These are phyloP conservation scores for Actinia tenebrosa DNA, from an alignment of 64 coral and sea anemone species.

Conservation along the genomic window DNA sequence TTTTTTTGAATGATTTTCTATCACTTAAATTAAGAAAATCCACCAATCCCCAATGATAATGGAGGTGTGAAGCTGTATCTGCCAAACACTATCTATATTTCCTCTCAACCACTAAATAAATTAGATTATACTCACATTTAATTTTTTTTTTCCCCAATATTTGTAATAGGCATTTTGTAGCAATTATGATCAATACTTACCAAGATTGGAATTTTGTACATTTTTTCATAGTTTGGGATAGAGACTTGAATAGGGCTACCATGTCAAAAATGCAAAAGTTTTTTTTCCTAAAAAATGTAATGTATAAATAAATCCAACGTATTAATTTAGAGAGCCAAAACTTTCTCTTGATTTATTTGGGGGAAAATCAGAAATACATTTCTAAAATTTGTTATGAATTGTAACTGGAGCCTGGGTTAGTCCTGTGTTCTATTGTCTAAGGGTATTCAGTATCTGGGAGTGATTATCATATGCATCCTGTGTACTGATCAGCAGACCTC, in stretches of 20 bases:
- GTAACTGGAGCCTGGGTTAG: neutral
- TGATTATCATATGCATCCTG: neutral
- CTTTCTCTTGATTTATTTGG: no score
- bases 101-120: neutral
- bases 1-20: no score
- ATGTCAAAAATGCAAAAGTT: no score
- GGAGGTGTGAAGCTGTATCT: neutral
- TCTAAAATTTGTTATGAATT: neutral
- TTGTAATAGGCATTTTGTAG: neutral
- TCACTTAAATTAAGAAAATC: no score
- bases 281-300: no score
- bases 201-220: neutral
- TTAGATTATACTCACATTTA: neutral
- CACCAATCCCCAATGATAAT: neutral
- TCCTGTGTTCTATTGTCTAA: neutral
- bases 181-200: neutral
- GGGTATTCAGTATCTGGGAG: constrained; percentile 4
- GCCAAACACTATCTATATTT: neutral
- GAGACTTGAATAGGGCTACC: no score
- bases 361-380: neutral
- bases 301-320: no score
- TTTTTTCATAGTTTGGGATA: no score
- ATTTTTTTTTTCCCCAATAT: neutral
- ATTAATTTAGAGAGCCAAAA: no score
- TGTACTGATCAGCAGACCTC: neutral